A percentile compares a stretch with the other conserved stretches of the same genome.
Evolutionary conservation across 1,140 invertebrate genomes (phyloP).

Genomic region (Xylocopa sonorina): DNA sequence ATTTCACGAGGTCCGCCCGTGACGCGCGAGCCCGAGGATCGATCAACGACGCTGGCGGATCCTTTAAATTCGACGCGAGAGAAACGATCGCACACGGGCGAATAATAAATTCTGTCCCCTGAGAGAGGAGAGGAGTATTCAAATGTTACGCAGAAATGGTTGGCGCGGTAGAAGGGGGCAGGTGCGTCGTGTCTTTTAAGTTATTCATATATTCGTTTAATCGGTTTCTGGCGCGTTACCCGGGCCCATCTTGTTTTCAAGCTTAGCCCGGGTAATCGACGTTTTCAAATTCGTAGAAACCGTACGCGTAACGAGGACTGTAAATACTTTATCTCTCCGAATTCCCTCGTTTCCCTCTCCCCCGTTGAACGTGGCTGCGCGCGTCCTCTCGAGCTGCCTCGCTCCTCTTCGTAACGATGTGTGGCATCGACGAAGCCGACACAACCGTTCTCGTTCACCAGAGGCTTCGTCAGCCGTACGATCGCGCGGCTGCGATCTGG

Average conservation of each 20-base stretch:
- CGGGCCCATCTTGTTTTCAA: conserved; percentile 77
- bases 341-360: background rate
- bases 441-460: too few species aligned
- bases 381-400: too few species aligned
- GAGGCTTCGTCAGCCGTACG: too few species aligned
- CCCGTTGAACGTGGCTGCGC: background rate
- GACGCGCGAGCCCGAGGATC: too few species aligned
- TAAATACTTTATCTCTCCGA: conserved; percentile 79
- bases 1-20: too few species aligned
- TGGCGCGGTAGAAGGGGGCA: conserved; percentile 56
- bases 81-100: too few species aligned
- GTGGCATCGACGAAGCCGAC: too few species aligned
- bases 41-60: too few species aligned
- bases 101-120: too few species aligned
- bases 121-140: conserved; percentile 26
- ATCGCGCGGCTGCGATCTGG: conserved; percentile 22
- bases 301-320: conserved; percentile 78
- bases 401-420: too few species aligned
- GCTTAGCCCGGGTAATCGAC: conserved; percentile 76
- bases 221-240: conserved; percentile 77
- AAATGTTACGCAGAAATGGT: conserved; percentile 6
- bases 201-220: conserved; percentile 82
- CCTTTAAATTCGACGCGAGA: too few species aligned
- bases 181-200: conserved; percentile 76
- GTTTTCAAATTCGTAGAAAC: conserved; percentile 82